These are phyloP conservation scores for Lanistes nyassanus DNA, from an alignment of 1,140 invertebrate genomes.

Conservation along the genomic window DNA sequence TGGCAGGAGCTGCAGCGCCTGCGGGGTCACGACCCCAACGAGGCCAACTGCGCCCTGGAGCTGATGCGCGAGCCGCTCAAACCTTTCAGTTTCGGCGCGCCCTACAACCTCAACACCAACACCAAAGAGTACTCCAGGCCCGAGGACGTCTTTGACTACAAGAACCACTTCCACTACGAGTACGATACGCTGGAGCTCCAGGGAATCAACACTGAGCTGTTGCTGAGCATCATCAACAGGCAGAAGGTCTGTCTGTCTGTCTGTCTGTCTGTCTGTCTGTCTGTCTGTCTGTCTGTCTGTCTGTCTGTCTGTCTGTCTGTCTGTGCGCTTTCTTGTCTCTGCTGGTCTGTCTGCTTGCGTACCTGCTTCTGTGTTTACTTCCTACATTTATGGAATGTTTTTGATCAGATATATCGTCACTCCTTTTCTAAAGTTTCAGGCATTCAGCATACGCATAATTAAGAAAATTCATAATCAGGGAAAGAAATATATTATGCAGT, in stretches of 20 bases:
- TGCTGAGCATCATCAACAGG: conserved; percentile 31
- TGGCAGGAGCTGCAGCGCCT: conserved; percentile 36
- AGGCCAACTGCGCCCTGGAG: conserved; percentile 37
- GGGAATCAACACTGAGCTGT: conserved; percentile 22
- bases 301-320: not conserved
- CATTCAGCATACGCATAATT: too few species aligned
- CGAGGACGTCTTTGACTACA: conserved; percentile 31
- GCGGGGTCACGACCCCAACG: conserved; percentile 27
- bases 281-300: not conserved
- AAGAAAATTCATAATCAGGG: not conserved
- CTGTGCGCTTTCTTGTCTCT: not conserved
- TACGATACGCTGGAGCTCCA: conserved; percentile 35
- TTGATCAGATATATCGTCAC: not conserved
- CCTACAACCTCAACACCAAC: conserved; percentile 31
- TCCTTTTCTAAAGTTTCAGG: not conserved
- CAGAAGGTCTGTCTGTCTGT: not conserved
- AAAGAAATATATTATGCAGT: not conserved
- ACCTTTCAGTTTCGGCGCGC: conserved; percentile 36
- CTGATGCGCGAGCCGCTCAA: conserved; percentile 33
- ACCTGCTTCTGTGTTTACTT: not conserved
- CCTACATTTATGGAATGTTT: not conserved
- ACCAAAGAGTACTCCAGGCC: conserved; percentile 33
- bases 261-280: not conserved
- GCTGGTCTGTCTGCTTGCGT: not conserved
- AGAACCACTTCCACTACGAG: conserved; percentile 31